Percentiles rank a stretch among this genome's conserved stretches.
Conservation (phyloP, 2,888 invertebrate genomes). For the Nomada lathburiana region DNA sequence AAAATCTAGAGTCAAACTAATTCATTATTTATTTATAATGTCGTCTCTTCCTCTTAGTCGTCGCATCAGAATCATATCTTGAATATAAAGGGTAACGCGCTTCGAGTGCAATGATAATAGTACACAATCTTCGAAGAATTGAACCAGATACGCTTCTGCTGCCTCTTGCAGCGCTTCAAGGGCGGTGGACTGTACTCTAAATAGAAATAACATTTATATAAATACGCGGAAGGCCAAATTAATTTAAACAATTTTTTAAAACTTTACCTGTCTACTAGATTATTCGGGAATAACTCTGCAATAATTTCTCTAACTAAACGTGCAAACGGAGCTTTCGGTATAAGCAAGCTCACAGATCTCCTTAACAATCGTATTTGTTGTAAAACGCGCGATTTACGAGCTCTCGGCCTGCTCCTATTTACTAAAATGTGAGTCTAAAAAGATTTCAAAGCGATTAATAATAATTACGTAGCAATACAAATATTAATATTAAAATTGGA, state of each 20-base stretch:
- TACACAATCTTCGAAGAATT: slow-evolving; percentile 85
- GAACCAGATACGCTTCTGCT: slow-evolving; percentile 85
- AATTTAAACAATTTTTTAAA: neutral
- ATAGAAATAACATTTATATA: neutral
- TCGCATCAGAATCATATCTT: slow-evolving; percentile 84
- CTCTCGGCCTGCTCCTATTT: neutral
- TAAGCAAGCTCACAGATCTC: slow-evolving; percentile 76
- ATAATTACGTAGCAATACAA: neutral
- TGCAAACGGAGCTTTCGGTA: slow-evolving; percentile 84
- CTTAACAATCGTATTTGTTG: slow-evolving; percentile 79
- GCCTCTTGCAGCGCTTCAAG: slow-evolving; percentile 85
- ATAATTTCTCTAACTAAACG: slow-evolving; percentile 85
- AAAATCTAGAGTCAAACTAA: neutral
- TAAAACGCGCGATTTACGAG: slow-evolving; percentile 41
- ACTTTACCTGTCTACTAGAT: slow-evolving; percentile 67
- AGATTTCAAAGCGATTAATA: neutral
- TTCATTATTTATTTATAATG: slow-evolving; percentile 75
- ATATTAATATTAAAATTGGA: neutral
- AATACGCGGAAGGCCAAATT: too few relatives aligned
- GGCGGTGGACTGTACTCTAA: slow-evolving; percentile 82
- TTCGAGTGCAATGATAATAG: slow-evolving; percentile 84
- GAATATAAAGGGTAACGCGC: slow-evolving; percentile 84
- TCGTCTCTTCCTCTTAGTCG: slow-evolving; percentile 84
- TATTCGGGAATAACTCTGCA: slow-evolving; percentile 67
- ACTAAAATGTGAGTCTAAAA: slow-evolving; percentile 41